Evolutionary conservation across 2,113 vertebrate species (phyloP), one percentile per base, ranked within the genome.

Genomic region (Aspidoscelis tigris): DNA sequence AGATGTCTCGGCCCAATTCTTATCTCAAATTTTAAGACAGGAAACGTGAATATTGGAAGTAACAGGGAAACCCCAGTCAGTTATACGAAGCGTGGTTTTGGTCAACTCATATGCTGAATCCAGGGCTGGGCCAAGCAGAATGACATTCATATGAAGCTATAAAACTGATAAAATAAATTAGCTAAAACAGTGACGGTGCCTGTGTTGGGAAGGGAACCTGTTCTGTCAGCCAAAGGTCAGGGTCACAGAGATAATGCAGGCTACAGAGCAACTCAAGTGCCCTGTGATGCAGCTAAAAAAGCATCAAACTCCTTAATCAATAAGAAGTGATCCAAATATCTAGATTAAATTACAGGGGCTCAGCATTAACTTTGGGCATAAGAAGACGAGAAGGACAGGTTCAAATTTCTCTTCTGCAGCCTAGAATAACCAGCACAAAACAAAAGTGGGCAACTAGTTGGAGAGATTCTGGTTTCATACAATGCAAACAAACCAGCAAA

Each of bases 361-460:
- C 50, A 11, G 39, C 78, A 80, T 5, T 7, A 81, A 78, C 33
- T 33, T 84, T 72, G 80, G 5, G 7, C 10, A 7, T 55, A 53
- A 86, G 84, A 55, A 77, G 68, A 75, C 55, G 64, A 58, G 22
- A 39, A 6, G 39, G 55, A 10, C 43, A 71, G 66, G 68, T 50
- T 81, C 85, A 80, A 14, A 5, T 89, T 89, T 90, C 76, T 76
- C 70, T 80, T 72, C 22, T 14, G 7, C 70, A 41, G 50, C 43
- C 61, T 18, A 64, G 77, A 72, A 77, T n/a, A 50, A 78, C 47
- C 12, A 47, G 64, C 20, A 85, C 83, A 44, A 75, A 75, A 50
- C 81, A 87, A 11, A 84, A 10, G 44, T 43, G 81, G 65, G 21
- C 44, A 84, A 84, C 24, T 58, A 43, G 43, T 73, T 58, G 74